Evolutionary conservation across 2,797 vertebrate species (phyloP), one percentile per base, ranked within the genome.

Genomic region (Acipenser ruthenus): DNA sequence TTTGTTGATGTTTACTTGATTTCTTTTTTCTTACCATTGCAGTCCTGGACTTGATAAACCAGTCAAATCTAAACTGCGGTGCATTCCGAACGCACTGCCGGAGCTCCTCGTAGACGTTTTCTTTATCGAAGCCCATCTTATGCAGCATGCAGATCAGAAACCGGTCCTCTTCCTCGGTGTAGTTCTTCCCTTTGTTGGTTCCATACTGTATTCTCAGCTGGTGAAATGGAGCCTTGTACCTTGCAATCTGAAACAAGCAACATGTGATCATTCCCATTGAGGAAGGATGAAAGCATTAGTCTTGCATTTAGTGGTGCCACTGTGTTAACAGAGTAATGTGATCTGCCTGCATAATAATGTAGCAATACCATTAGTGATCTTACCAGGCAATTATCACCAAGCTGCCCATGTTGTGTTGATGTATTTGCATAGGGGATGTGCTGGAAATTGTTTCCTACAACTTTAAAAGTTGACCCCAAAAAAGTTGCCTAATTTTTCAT

Each of bases 71-170:
- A 77, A 94, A 94, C 78, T 93, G 92, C 1, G 92, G 91, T 1
- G 91, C 91, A 37, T 93, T 94, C 65, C 92, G 86, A 58, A 94
- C 92, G 49, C 92, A 93, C 75, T 94, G 92, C n/a, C 92, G 77
- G 68, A 93, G 84, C 50, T 94, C 92, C 78, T 94, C 92, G 0
- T 93, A 94, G 13, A 94, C 91, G 0, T 93, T 92, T 68, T 93
- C 92, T 72, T 91, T 93, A 80, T 94, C 92, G 67, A 94, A 93
- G 71, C 92, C 92, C 91, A 92, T 93, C 83, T 93, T 94, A 79
- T 94, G 92, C 8, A 94, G 74, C 92, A 94, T 94, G 68, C 92
- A 94, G 74, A 93, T 93, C 73, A 94, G 79, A 75, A 94, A 93
- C 49, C 92, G 80, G 72, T 94, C 92, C 71, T 94, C 92, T 66